These are phyloP conservation scores for Hoplodrina ambigua DNA, from an alignment of 2,888 invertebrate genomes.

Conservation along the genomic window DNA sequence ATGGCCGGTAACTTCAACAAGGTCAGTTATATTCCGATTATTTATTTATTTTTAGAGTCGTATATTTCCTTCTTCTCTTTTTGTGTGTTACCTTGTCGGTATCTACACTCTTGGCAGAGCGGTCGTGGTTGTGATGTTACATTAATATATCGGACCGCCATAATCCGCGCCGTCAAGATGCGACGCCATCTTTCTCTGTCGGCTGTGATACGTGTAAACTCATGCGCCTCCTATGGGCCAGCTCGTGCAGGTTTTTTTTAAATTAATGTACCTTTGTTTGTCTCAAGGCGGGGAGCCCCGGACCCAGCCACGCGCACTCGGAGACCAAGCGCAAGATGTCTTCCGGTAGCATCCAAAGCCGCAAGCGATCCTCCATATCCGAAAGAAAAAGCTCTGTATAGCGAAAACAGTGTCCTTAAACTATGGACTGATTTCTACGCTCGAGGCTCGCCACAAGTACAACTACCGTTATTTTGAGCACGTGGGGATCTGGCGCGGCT, in stretches of 20 bases:
- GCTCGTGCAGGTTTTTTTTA: no score
- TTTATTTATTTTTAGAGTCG: no score
- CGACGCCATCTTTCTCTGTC: no score
- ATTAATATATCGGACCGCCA: no score
- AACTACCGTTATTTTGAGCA: conserved; percentile 21
- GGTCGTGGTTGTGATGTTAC: no score
- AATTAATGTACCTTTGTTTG: not conserved
- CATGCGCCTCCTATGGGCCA: no score
- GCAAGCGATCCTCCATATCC: conserved; percentile 85
- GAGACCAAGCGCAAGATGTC: conserved; percentile 88
- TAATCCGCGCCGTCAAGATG: no score
- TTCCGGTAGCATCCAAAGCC: conserved; percentile 85
- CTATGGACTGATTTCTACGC: conserved; percentile 59
- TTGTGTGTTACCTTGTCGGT: no score
- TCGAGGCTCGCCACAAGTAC: conserved; percentile 42
- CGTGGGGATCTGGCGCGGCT: conserved; percentile 29
- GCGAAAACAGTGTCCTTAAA: conserved; percentile 67
- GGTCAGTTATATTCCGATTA: not conserved
- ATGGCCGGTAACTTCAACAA: conserved; percentile 73
- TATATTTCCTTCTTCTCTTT: no score
- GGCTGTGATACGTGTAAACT: no score
- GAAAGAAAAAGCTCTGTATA: conserved; percentile 88
- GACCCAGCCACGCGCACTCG: conserved; percentile 63
- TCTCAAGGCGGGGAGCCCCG: conserved; percentile 71
- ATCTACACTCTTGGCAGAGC: no score